phyloP scores from a whole-genome alignment of 1,140 invertebrate genomes.

The Adelges cooleyi region DNA sequence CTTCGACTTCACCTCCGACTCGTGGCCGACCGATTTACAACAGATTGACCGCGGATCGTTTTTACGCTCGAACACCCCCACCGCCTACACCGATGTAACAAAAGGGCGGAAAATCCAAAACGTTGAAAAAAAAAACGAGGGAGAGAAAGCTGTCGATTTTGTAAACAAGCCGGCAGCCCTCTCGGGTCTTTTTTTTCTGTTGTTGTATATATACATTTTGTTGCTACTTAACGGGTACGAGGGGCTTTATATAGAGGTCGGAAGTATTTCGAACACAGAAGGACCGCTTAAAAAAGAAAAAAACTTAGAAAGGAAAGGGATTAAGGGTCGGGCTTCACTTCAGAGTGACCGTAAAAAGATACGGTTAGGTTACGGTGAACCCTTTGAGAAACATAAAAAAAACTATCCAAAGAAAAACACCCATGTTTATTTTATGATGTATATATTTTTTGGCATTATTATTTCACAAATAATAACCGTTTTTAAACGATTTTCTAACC shows the following conservation, averaged over 20 bases:
- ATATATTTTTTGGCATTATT: too few relatives aligned
- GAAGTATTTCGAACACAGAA: constrained; percentile 4
- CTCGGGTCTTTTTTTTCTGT: constrained; percentile 10
- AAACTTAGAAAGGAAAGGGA: constrained; percentile 25
- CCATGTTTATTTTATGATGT: too few relatives aligned
- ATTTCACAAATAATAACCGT: too few relatives aligned
- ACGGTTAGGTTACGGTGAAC: constrained; percentile 8
- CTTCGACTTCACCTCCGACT: neutral
- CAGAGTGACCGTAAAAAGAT: constrained; percentile 25
- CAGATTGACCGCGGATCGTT: constrained; percentile 28
- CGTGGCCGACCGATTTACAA: constrained; percentile 18
- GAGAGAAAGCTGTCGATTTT: constrained; percentile 27
- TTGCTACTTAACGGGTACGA: constrained; percentile 10
- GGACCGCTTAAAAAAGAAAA: constrained; percentile 13
- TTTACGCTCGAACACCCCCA: constrained; percentile 20
- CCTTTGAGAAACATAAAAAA: neutral
- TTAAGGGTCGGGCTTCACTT: constrained; percentile 23
- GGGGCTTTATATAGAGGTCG: neutral
- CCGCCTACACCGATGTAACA: neutral
- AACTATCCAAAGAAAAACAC: too few relatives aligned
- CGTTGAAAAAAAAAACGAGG: neutral
- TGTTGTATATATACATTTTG: constrained; percentile 1
- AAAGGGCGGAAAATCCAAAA: constrained; percentile 24
- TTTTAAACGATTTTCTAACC: too few relatives aligned
- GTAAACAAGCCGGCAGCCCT: constrained; percentile 21